Evolutionary conservation across 2,888 invertebrate species (phyloP), one percentile per base, ranked within the genome.

Genomic region (Parochlus steinenii): DNA sequence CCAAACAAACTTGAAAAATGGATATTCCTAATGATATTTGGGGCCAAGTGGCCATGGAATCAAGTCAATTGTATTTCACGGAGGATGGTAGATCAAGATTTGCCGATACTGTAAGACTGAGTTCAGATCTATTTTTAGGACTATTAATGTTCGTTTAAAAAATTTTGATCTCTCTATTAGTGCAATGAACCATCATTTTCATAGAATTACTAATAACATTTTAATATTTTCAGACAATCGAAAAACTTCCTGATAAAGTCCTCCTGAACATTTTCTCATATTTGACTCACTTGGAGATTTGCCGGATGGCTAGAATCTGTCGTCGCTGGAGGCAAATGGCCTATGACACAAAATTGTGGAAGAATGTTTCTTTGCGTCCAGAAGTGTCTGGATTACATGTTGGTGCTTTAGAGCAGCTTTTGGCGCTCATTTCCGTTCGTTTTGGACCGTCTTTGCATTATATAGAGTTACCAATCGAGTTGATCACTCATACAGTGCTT

Each of bases 201-300:
- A n/a, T n/a, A n/a, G n/a, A n/a, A 10, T 32, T 4, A 22, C 12
- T n/a, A 11, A 6, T 11, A 25, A 25, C 5, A 25, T 43, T 40
- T 41, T 43, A 38, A 45, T 41, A 46, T 42, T 67, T 68, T 19
- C 66, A 90, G 89, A 90, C 89, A 5, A 87, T 92, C 53, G 90
- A 90, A 57, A 90, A 93, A 57, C 67, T 98, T 23, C 97, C 98
- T 8, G 97, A 98, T 59, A 97, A 95, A 63, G 85, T 97, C 19
- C 64, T 99, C 24, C 64, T 93, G 43, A 79, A 86, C 52, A 82
- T 93, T 52, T 98, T 98, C 63, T 81, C 85, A 28, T 98, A 92
- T 60, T 64, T 98, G 43, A 72, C 80, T 18, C 95, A 97, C 54
- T 74, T 81, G 39, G 92, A 97, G 63, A 85, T 97, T 55, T 86